phyloP scores from a whole-genome alignment of 2,888 invertebrate species.

The Tenthredo mesomela region DNA sequence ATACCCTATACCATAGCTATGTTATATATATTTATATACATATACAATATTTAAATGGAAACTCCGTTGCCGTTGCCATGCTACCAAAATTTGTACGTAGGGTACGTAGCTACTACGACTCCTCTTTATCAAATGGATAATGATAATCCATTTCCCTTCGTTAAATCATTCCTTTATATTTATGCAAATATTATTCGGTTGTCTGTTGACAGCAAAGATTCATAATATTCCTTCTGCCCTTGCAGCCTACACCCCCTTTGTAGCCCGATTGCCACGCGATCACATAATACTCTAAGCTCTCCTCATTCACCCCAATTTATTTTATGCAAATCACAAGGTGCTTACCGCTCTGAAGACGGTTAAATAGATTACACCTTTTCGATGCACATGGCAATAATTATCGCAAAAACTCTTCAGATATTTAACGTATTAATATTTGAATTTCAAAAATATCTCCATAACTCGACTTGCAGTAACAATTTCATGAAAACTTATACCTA shows the following conservation, averaged over 20 bases:
- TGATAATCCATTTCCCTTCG: conserved; percentile 19
- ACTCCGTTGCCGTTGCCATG: background rate
- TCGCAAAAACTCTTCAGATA: background rate
- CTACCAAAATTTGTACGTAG: conserved; percentile 14
- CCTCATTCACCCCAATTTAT: conserved; percentile 22
- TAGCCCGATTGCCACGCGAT: conserved; percentile 36
- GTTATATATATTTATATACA: background rate
- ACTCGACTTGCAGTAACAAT: too few species aligned
- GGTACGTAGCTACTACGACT: background rate
- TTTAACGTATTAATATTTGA: background rate
- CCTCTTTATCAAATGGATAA: conserved; percentile 15
- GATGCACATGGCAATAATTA: conserved; percentile 1
- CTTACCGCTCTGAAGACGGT: conserved; percentile 5
- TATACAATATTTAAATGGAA: conserved; percentile 6
- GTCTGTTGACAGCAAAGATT: conserved; percentile 46
- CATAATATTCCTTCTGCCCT: conserved; percentile 44
- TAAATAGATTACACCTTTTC: conserved; percentile 14
- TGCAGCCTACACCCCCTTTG: background rate
- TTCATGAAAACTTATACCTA: too few species aligned
- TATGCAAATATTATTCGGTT: conserved; percentile 47
- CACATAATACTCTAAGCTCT: conserved; percentile 25
- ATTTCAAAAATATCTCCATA: too few species aligned
- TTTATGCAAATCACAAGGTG: conserved; percentile 34
- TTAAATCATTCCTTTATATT: conserved; percentile 42
- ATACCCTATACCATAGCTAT: background rate